Percentiles rank a stretch among this genome's conserved stretches.
These are phyloP conservation scores for Prinia subflava DNA, from an alignment of 2,113 vertebrate species.

Conservation along the genomic window DNA sequence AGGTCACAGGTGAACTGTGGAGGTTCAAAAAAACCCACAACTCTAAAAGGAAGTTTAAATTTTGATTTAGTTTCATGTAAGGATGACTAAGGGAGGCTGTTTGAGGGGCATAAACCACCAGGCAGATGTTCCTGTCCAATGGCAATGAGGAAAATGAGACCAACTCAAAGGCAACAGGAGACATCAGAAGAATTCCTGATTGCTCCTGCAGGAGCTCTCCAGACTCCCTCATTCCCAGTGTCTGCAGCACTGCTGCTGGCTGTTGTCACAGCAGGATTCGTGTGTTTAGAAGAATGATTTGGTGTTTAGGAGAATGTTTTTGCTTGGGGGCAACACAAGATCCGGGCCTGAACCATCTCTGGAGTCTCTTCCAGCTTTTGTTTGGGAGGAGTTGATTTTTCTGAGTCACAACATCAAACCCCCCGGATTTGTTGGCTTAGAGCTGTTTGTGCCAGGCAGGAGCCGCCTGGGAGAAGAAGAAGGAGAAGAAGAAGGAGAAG, in stretches of 20 bases:
- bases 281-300: background rate
- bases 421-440: background rate
- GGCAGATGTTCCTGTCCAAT: background rate
- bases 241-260: background rate
- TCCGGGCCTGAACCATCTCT: background rate
- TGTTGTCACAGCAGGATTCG: background rate
- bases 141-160: background rate
- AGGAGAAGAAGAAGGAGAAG: background rate
- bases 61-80: background rate
- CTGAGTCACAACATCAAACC: background rate
- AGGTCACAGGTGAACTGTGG: background rate
- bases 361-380: background rate
- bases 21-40: fast-evolving
- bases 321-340: background rate
- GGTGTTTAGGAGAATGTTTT: background rate
- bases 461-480: background rate
- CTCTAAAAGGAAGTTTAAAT: background rate
- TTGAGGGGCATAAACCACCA: background rate
- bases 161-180: background rate
- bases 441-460: background rate
- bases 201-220: background rate
- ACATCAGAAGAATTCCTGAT: background rate
- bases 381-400: background rate
- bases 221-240: background rate
- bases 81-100: background rate